Percentiles rank a stretch among this genome's conserved stretches.
Evolutionary conservation across 2,888 invertebrate species (phyloP).

Genomic region (Chaetoderma sp.): DNA sequence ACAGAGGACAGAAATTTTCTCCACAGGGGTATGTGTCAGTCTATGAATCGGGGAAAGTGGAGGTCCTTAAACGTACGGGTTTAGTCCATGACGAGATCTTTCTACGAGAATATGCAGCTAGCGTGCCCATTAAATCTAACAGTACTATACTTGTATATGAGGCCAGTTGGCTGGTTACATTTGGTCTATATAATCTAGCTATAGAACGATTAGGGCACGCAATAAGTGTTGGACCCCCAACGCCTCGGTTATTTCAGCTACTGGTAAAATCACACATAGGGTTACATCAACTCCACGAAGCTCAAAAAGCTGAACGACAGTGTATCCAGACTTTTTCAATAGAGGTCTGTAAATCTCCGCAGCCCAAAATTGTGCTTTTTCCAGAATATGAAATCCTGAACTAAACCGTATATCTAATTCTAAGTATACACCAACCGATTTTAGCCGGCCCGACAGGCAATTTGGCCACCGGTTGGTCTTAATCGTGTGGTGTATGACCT

Average conservation of each 20-base stretch:
- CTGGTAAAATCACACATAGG: slow-evolving; percentile 5
- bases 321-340: slow-evolving; percentile 7
- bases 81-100: slow-evolving; percentile 25
- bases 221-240: slow-evolving; percentile 23
- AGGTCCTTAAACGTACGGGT: slow-evolving; percentile 42
- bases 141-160: slow-evolving; percentile 54
- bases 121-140: slow-evolving; percentile 42
- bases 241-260: slow-evolving; percentile 17
- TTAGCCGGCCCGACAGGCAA: too few relatives aligned
- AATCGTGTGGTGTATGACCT: too few relatives aligned
- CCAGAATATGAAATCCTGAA: slow-evolving; percentile 3
- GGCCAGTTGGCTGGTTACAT: slow-evolving; percentile 47
- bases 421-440: too few relatives aligned
- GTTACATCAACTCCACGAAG: not conserved
- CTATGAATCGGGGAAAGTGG: slow-evolving; percentile 43
- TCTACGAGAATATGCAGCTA: slow-evolving; percentile 26
- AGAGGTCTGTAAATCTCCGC: not conserved
- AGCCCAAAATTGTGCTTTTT: not conserved
- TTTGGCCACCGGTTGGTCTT: too few relatives aligned
- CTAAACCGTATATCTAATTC: too few relatives aligned
- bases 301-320: not conserved
- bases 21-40: slow-evolving; percentile 44
- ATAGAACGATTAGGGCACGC: slow-evolving; percentile 38
- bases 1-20: slow-evolving; percentile 35
- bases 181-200: slow-evolving; percentile 41